Evolutionary conservation across 2,113 vertebrate species (phyloP), one percentile per base, ranked within the genome.

Genomic region (Zingel zingel): DNA sequence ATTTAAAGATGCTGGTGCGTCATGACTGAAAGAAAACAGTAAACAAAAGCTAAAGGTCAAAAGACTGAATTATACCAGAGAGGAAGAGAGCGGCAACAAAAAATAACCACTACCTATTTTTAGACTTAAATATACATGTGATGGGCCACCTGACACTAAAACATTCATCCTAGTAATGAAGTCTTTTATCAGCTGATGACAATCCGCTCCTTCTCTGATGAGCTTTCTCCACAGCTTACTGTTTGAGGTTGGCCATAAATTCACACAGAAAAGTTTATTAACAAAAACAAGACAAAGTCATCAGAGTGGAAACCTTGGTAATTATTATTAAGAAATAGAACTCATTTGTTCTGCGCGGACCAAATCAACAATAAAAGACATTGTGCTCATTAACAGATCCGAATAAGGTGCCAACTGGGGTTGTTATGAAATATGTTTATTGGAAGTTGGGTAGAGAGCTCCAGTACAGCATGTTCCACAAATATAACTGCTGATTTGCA

Each of bases 401-500:
- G 74, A 81, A 82, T 63, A 81, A 88, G 84, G 70, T 88, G 78
- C 84, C 69, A 54, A 77, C 61, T 67, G 83, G 4, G 16, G 79
- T 71, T 76, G 83, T 90, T 91, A 66, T 87, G 72, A 86, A 89
- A 87, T 63, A 59, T 88, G 80, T 91, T 92, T 88, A 75, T 89
- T 86, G 81, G 88, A 91, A 91, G 54, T 87, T 83, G 79, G 58
- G 80, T 23, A 27, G 61, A 74, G 86, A 86, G 51, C 56, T 70
- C 23, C 45, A 85, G 79, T 68, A 72, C 82, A 79, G 68, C 76
- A 12, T 13, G 59, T 58, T 88, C 91, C 82, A 81, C 81, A 93
- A 91, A 92, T 89, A 91, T 77, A 93, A 90, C 57, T 89, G 91
- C 93, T 93, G 90, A 93, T 93, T 91, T 91, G 92, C 89, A 93